Conservation (phyloP, 2,797 vertebrate species). For the Lophius americanus region DNA sequence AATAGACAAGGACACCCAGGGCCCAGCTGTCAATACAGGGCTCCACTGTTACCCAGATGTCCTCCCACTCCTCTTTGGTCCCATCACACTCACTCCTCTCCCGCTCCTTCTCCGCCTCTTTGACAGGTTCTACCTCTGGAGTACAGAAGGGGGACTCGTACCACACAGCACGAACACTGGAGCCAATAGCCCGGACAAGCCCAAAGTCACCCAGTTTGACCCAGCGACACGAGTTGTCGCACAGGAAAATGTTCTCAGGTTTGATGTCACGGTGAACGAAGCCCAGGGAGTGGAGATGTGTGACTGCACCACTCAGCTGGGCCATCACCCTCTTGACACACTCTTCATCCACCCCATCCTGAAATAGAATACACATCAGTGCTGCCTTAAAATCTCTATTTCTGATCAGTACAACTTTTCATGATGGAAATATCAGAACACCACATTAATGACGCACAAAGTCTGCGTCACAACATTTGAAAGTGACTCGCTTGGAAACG, state of each 20-base stretch:
- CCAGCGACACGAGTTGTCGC: slow-evolving; percentile 82
- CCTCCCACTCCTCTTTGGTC: slow-evolving; percentile 64
- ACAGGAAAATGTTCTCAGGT: slow-evolving; percentile 95
- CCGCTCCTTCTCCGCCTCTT: slow-evolving; percentile 64
- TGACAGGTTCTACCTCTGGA: slow-evolving; percentile 71
- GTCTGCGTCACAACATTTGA: slow-evolving; percentile 32
- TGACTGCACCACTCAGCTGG: slow-evolving; percentile 91
- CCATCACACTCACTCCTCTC: slow-evolving; percentile 33
- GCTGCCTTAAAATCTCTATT: background rate
- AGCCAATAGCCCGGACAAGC: slow-evolving; percentile 79
- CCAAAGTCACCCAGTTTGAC: slow-evolving; percentile 96
- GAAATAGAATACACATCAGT: slow-evolving; percentile 38
- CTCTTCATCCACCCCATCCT: slow-evolving; percentile 87
- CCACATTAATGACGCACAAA: background rate
- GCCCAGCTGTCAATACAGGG: slow-evolving; percentile 92
- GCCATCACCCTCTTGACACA: slow-evolving; percentile 87
- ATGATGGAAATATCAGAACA: background rate
- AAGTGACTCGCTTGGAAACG: slow-evolving; percentile 45
- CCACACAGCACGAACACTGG: slow-evolving; percentile 77
- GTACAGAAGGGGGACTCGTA: slow-evolving; percentile 89
- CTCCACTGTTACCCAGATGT: slow-evolving; percentile 86
- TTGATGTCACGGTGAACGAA: slow-evolving; percentile 97
- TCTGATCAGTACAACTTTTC: background rate
- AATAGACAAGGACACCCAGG: slow-evolving; percentile 91
- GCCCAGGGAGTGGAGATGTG: slow-evolving; percentile 90